Base-by-base conservation (phyloP, 2,797 vertebrate species). In the Pelodytes ibericus region DNA sequence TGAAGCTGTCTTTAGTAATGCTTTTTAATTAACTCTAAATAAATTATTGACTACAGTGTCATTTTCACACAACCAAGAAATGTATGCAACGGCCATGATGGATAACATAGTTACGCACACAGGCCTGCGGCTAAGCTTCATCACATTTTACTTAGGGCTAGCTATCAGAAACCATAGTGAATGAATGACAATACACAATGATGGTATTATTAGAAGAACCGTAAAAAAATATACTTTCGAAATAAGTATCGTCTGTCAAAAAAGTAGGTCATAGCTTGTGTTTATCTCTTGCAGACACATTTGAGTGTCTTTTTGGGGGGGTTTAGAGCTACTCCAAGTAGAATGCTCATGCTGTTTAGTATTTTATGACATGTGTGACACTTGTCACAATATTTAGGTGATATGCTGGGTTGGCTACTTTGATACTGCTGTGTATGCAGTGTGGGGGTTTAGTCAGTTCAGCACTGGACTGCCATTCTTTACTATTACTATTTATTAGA, bases 1-100 rank as follows among this genome's bases (percentile, higher is more conserved):
- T 29, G 41, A 61, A 68, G 44, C 56, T 39, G 41, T 72, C 36
- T 66, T 66, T 72, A 65, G 65, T 79, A 79, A 72, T 73, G 63
- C 22, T 71, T 79, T 65, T 79, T 68, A 79, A 79, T 72, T 73
- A 73, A 73, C 57, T 72, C 62, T 67, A 79, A 79, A 78, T 68
- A 78, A 62, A 73, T 72, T 68, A 73, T 68, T 68, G 76, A 72
- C 56, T 51, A 25, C 20, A 56, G 57, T 58, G n/a, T 68, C 41
- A 68, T 67, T 72, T 79, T 73, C 44, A 68, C 67, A 44, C 41
- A 49, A 33, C 30, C 25, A 27, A 24, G 59, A 39, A 47, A 33
- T 63, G 31, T 66, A 77, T 72, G 61, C 62, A 51, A 51, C 11
- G 25, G 24, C 30, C 36, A 30, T 53, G 30, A 56, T 49, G 16